Conservation (phyloP, 2,113 vertebrate genomes). For the Xiphias gladius region DNA sequence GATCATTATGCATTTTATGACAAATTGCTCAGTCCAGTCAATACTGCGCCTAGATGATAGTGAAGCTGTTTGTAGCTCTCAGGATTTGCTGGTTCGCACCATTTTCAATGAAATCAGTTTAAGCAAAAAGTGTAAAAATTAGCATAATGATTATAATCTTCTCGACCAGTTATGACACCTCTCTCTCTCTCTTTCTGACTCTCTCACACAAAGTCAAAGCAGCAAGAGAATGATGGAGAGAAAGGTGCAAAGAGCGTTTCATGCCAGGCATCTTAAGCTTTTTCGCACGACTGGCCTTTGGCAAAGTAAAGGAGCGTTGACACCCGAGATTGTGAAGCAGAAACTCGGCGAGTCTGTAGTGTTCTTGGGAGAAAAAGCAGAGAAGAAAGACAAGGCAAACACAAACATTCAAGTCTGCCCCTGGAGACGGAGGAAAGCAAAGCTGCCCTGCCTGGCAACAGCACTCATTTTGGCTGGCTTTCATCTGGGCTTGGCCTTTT, state of each 20-base stretch:
- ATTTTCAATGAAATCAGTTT: neutral
- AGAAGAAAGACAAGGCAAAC: slow-evolving; percentile 48
- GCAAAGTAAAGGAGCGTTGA: slow-evolving; percentile 45
- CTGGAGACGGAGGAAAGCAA: slow-evolving; percentile 59
- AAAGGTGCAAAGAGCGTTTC: slow-evolving; percentile 39
- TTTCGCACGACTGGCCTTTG: slow-evolving; percentile 51
- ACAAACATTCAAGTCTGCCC: slow-evolving; percentile 51
- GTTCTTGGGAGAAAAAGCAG: slow-evolving; percentile 27
- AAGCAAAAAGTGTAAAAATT: slow-evolving; percentile 18
- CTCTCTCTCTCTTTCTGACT: slow-evolving; percentile 12
- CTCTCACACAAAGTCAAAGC: slow-evolving; percentile 25
- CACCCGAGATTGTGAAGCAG: slow-evolving; percentile 47
- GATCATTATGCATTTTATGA: slow-evolving; percentile 26
- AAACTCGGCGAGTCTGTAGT: slow-evolving; percentile 38
- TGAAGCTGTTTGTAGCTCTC: neutral
- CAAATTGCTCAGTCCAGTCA: slow-evolving; percentile 37
- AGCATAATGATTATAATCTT: slow-evolving; percentile 23
- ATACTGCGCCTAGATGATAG: neutral
- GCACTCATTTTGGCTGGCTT: slow-evolving; percentile 60
- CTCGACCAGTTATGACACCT: slow-evolving; percentile 26
- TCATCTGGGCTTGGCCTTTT: slow-evolving; percentile 70
- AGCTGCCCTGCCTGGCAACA: slow-evolving; percentile 65
- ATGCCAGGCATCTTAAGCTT: slow-evolving; percentile 34
- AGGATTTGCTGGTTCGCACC: slow-evolving; percentile 3
- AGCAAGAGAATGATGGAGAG: slow-evolving; percentile 30